phyloP scores from a whole-genome alignment of 2,113 vertebrate genomes.

The Hypocryptadius cinnamomeus region DNA sequence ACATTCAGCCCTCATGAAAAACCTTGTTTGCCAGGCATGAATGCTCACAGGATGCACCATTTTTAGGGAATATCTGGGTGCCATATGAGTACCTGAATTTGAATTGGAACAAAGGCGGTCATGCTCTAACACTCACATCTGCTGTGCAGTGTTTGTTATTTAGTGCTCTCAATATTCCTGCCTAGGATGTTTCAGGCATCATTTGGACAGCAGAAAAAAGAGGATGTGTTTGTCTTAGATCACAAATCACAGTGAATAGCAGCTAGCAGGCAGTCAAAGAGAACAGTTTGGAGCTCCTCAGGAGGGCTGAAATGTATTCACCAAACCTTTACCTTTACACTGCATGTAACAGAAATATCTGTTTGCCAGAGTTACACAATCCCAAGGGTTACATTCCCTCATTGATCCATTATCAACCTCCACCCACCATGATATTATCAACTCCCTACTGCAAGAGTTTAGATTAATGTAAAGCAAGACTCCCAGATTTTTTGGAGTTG shows the following conservation, averaged over 20 bases:
- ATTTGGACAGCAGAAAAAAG: neutral
- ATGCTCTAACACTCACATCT: neutral
- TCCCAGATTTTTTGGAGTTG: neutral
- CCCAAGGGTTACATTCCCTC: neutral
- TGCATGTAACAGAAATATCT: neutral
- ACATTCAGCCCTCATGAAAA: neutral
- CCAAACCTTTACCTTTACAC: neutral
- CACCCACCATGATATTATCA: neutral
- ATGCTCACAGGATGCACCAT: rapidly evolving
- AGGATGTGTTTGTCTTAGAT: neutral
- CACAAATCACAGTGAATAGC: neutral
- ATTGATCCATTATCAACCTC: neutral
- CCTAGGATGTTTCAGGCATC: neutral
- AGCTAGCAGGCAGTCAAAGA: neutral
- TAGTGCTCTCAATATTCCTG: neutral
- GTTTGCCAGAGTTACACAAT: neutral
- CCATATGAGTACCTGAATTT: neutral
- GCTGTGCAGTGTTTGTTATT: neutral
- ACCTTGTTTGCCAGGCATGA: neutral
- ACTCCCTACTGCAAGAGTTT: neutral
- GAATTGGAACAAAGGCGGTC: neutral
- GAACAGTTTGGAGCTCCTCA: neutral
- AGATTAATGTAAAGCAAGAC: neutral
- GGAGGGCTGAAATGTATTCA: neutral
- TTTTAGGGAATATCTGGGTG: neutral